Conservation (phyloP, 1,140 invertebrate species). For the Wasmannia auropunctata region DNA sequence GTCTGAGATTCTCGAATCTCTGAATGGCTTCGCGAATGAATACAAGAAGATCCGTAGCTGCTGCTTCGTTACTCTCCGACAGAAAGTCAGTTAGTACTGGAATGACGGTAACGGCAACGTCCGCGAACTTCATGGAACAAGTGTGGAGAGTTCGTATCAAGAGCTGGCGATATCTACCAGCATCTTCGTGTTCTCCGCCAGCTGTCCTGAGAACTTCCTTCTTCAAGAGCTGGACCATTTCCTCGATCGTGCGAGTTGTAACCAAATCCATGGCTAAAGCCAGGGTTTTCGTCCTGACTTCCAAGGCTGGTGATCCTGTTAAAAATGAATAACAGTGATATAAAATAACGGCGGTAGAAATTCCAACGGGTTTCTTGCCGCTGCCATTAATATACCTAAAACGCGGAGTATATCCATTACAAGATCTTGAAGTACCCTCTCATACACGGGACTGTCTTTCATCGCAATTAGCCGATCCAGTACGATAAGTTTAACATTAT, state of each 20-base stretch:
- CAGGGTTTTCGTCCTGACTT: conserved; percentile 96
- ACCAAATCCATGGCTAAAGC: conserved; percentile 96
- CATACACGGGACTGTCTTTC: conserved; percentile 94
- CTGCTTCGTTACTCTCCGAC: conserved; percentile 97
- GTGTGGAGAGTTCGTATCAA: conserved; percentile 97
- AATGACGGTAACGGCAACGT: conserved; percentile 97
- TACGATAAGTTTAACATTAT: conserved; percentile 99
- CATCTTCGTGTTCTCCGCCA: conserved; percentile 97
- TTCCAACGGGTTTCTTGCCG: not conserved
- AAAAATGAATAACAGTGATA: conserved; percentile 4
- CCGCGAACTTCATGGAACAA: conserved; percentile 99
- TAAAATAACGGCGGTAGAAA: not conserved
- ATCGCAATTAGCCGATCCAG: conserved; percentile 97
- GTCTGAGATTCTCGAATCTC: conserved; percentile 93
- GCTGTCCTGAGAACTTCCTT: conserved; percentile 98
- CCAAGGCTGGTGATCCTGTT: conserved; percentile 93
- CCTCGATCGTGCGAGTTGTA: conserved; percentile 96
- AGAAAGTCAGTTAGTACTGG: conserved; percentile 98
- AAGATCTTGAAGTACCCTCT: conserved; percentile 97
- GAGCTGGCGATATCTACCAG: conserved; percentile 97
- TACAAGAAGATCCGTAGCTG: conserved; percentile 96
- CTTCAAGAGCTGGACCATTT: conserved; percentile 97
- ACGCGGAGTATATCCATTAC: conserved; percentile 99
- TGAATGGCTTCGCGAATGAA: conserved; percentile 98
- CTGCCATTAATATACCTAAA: conserved; percentile 86